Percentiles rank a stretch among this genome's conserved stretches.
Conservation (phyloP, 2,797 vertebrate species). For the Sebastes matsubarae region DNA sequence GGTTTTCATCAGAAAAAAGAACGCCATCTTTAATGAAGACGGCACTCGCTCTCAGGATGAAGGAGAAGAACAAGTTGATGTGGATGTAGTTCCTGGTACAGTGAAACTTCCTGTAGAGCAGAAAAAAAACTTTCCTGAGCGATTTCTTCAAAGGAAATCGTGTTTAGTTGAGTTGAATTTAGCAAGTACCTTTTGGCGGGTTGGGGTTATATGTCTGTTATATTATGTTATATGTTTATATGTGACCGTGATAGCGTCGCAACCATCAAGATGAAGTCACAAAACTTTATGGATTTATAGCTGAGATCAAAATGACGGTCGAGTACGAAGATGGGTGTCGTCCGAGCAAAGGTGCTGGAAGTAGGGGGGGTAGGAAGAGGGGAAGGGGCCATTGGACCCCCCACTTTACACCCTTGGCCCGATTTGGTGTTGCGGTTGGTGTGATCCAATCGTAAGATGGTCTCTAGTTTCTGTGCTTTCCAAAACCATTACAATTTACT, state of each 20-base stretch:
- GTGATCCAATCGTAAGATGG: neutral
- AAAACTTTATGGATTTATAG: neutral
- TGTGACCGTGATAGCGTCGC: fast-evolving
- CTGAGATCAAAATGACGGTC: neutral
- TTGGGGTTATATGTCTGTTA: neutral
- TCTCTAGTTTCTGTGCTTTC: neutral
- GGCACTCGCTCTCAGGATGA: conserved; percentile 88
- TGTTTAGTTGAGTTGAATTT: neutral
- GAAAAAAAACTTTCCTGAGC: neutral
- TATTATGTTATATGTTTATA: no score
- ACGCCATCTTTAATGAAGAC: conserved; percentile 91
- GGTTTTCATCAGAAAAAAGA: conserved; percentile 86
- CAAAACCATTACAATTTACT: neutral
- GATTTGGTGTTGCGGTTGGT: no score
- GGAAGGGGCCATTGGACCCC: no score
- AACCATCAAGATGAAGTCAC: neutral
- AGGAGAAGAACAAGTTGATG: conserved; percentile 91
- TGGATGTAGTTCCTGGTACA: conserved; percentile 93
- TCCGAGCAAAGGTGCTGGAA: neutral
- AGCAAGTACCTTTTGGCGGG: neutral
- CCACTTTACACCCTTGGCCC: no score
- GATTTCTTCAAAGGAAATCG: neutral
- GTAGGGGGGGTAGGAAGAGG: neutral
- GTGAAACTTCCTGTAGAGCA: conserved; percentile 87
- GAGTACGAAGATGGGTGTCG: neutral